phyloP scores from a whole-genome alignment of 1,140 invertebrate species.

The Ectropis grisescens region DNA sequence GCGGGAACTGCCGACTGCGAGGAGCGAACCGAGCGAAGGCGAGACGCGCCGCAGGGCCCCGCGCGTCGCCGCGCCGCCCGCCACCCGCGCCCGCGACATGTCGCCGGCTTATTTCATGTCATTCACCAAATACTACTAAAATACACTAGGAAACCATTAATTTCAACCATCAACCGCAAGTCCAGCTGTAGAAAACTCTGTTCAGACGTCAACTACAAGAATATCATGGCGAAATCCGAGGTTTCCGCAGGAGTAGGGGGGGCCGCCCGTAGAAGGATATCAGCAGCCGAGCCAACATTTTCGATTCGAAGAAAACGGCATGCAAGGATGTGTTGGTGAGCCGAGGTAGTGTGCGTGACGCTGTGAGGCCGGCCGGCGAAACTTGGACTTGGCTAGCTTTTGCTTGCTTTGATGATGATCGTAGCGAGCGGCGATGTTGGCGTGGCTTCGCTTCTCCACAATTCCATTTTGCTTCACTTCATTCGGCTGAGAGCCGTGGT shows the following conservation, averaged over 20 bases:
- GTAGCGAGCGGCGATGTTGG: conserved; percentile 2
- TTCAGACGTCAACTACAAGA: too few species aligned
- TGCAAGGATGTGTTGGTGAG: conserved; percentile 12
- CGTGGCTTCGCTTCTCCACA: too few species aligned
- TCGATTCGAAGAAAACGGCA: conserved; percentile 24
- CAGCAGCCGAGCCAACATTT: conserved; percentile 28
- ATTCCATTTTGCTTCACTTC: conserved; percentile 14
- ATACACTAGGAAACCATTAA: conserved; percentile 27
- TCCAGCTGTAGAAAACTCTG: too few species aligned
- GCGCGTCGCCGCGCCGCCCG: conserved; percentile 18
- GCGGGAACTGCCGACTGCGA: conserved; percentile 24
- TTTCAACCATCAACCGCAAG: too few species aligned
- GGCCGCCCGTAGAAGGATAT: conserved; percentile 48
- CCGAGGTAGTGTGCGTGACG: conserved; percentile 15
- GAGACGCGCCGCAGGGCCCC: conserved; percentile 26
- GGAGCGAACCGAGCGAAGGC: conserved; percentile 20
- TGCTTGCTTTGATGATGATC: too few species aligned
- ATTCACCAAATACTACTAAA: conserved; percentile 61
- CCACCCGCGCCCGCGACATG: conserved; percentile 9
- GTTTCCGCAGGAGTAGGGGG: conserved; percentile 18
- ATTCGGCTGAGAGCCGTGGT: conserved; percentile 26
- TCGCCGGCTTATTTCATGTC: conserved; percentile 47
- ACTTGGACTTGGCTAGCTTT: too few species aligned
- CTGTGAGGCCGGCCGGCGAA: too few species aligned
- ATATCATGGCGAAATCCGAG: too few species aligned